phyloP scores from a whole-genome alignment of 2,113 vertebrate genomes.

The Triplophysa dalaica region DNA sequence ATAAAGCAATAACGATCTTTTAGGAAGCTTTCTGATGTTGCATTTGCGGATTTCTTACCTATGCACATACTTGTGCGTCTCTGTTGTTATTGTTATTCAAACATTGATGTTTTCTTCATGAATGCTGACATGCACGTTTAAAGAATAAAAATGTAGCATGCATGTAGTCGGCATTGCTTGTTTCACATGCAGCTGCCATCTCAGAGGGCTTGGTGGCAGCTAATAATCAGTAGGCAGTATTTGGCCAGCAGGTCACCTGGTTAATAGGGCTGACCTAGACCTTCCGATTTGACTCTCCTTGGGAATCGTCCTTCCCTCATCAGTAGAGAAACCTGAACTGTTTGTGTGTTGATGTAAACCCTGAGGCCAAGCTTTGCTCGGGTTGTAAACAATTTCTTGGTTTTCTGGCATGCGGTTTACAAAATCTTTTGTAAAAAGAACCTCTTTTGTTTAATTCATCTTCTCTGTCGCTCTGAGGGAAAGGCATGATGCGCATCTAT shows the following conservation, averaged over 20 bases:
- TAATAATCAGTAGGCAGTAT: too few relatives aligned
- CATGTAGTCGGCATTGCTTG: too few relatives aligned
- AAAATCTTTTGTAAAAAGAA: constrained; percentile 32
- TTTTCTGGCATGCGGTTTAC: constrained; percentile 1
- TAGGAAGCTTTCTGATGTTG: neutral
- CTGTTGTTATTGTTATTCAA: neutral
- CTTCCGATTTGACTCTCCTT: too few relatives aligned
- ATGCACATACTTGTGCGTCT: neutral
- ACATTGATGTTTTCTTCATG: neutral
- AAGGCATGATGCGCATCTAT: neutral
- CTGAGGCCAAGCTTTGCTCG: neutral
- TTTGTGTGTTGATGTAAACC: neutral
- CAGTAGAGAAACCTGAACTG: neutral
- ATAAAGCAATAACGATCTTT: neutral
- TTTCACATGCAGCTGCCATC: too few relatives aligned
- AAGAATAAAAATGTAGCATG: neutral
- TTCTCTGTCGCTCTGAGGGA: neutral
- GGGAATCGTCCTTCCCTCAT: neutral
- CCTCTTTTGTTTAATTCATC: constrained; percentile 27
- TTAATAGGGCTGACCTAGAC: too few relatives aligned
- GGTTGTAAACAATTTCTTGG: neutral
- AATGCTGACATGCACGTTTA: neutral
- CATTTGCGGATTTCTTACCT: neutral
- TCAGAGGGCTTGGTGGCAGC: too few relatives aligned
- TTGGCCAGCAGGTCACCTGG: too few relatives aligned